These are phyloP conservation scores for Diachrysia chrysitis DNA, from an alignment of 2,888 invertebrate genomes.

Conservation along the genomic window DNA sequence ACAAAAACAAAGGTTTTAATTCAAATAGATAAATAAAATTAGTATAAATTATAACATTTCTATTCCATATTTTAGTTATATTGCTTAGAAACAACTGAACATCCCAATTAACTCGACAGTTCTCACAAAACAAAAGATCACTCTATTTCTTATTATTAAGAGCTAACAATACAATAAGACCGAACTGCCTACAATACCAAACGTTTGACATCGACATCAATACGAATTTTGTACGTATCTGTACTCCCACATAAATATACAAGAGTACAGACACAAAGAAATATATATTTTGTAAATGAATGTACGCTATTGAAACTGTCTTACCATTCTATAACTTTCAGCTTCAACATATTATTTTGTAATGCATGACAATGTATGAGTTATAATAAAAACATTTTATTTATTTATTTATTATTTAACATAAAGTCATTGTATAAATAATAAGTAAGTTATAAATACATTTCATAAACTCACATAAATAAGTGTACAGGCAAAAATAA, in stretches of 20 bases:
- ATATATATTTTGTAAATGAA: neutral
- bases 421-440: too few relatives aligned
- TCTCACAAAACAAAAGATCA: neutral
- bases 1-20: too few relatives aligned
- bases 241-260: neutral
- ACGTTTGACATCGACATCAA: slow-evolving; percentile 3
- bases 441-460: too few relatives aligned
- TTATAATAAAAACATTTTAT: too few relatives aligned
- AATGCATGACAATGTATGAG: too few relatives aligned
- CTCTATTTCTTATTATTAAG: neutral
- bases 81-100: neutral
- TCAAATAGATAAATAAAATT: too few relatives aligned
- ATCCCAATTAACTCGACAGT: neutral
- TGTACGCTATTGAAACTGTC: neutral
- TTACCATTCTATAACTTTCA: neutral
- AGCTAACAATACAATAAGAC: slow-evolving; percentile 1
- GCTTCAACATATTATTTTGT: too few relatives aligned
- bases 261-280: neutral
- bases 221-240: neutral
- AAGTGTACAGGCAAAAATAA: too few relatives aligned
- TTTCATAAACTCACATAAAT: neutral
- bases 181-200: neutral
- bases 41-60: too few relatives aligned
- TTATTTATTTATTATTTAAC: too few relatives aligned
- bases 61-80: too few relatives aligned